phyloP scores from a whole-genome alignment of 2,797 vertebrate genomes.

The Sebastes steindachneri region DNA sequence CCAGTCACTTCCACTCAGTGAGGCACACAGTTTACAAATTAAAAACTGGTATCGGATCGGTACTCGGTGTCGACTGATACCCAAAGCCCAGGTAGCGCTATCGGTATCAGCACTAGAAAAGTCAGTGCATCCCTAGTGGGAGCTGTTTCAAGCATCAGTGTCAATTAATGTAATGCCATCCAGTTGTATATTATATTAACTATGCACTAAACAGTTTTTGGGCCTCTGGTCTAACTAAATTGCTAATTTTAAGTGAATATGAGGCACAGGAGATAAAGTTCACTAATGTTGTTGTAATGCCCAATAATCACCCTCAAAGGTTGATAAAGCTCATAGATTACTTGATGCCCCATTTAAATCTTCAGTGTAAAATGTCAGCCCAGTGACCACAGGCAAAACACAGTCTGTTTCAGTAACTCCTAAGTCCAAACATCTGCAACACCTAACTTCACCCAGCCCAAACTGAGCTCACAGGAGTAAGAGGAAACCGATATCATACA shows the following conservation, averaged over 20 bases:
- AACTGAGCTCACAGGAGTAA: conserved; percentile 48
- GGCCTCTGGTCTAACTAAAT: too few species aligned
- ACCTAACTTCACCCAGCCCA: conserved; percentile 49
- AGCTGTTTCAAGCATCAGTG: neutral
- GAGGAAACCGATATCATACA: conserved; percentile 36
- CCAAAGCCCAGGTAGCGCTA: too few species aligned
- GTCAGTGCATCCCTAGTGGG: too few species aligned
- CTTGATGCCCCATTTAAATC: conserved; percentile 7
- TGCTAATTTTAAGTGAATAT: neutral
- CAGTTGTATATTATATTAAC: neutral
- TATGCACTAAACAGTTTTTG: neutral
- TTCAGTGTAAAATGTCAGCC: neutral
- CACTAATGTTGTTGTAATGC: neutral
- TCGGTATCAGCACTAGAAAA: too few species aligned
- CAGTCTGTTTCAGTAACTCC: conserved; percentile 31
- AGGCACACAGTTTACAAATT: too few species aligned
- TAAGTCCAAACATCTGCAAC: conserved; percentile 61
- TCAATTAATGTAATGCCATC: neutral
- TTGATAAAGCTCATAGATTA: conserved; percentile 12
- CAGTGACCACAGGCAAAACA: conserved; percentile 29
- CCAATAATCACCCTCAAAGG: neutral
- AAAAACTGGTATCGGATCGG: too few species aligned
- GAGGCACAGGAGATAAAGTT: neutral
- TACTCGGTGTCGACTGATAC: too few species aligned
- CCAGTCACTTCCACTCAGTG: too few species aligned